These are phyloP conservation scores for Microcebus tavaratra DNA, from an alignment of 2,113 vertebrate genomes.

Conservation along the genomic window DNA sequence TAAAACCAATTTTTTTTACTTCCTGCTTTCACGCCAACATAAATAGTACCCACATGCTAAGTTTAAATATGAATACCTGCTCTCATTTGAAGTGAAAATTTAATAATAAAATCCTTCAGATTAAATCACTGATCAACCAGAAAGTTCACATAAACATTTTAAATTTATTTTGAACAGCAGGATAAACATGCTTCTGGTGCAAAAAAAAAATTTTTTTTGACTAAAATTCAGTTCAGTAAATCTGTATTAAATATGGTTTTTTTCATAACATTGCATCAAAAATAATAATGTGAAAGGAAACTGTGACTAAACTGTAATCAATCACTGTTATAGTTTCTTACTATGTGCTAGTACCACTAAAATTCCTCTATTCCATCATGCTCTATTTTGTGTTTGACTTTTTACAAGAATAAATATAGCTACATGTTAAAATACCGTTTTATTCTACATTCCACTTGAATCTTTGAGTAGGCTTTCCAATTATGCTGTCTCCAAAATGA, in stretches of 20 bases:
- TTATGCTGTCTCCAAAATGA: slow-evolving; percentile 1
- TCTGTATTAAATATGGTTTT: background rate
- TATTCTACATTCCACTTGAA: background rate
- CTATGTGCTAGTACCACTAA: background rate
- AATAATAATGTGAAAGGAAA: background rate
- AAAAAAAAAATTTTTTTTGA: background rate
- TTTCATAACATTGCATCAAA: background rate
- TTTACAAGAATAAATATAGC: slow-evolving; percentile 12
- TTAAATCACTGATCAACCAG: background rate
- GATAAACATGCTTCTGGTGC: background rate
- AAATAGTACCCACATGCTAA: background rate
- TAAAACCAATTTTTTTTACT: background rate
- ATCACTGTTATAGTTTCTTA: background rate
- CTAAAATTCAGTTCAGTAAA: slow-evolving; percentile 40
- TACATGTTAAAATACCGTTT: slow-evolving; percentile 13
- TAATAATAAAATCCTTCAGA: slow-evolving; percentile 15
- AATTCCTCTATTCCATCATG: background rate
- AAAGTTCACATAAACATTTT: slow-evolving; percentile 39
- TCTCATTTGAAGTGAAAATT: slow-evolving; percentile 37
- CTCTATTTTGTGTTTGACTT: background rate
- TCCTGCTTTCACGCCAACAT: background rate
- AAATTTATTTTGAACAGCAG: background rate
- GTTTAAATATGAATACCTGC: background rate
- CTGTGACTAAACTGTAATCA: background rate
- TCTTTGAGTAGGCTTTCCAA: background rate